These are phyloP conservation scores for Formica selysi DNA, from an alignment of 1,140 invertebrate species.

Conservation along the genomic window DNA sequence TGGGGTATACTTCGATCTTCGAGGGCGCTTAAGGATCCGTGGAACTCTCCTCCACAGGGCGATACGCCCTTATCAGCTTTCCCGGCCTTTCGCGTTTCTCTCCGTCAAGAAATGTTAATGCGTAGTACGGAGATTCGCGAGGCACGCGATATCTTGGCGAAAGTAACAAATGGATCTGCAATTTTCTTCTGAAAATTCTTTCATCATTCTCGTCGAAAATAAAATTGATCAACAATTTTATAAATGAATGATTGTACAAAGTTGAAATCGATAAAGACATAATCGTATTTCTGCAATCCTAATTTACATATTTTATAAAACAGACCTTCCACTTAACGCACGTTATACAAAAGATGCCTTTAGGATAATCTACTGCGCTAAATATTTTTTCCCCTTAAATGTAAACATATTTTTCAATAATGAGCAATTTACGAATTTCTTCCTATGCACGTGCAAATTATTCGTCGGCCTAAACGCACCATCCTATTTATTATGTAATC, in stretches of 20 bases:
- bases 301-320: neutral
- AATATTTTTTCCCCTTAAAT: neutral
- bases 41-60: neutral
- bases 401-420: neutral
- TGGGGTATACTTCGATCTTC: constrained; percentile 12
- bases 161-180: constrained; percentile 45
- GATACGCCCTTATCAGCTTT: constrained; percentile 41
- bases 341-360: neutral
- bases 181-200: constrained; percentile 8
- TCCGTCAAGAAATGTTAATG: constrained; percentile 46
- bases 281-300: constrained; percentile 3
- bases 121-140: constrained; percentile 5
- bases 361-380: neutral
- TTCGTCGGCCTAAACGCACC: neutral
- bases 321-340: neutral
- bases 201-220: constrained; percentile 10
- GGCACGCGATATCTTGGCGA: constrained; percentile 45
- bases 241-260: neutral
- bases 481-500: constrained; percentile 31
- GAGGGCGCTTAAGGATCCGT: constrained; percentile 17
- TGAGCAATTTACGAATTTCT: constrained; percentile 17
- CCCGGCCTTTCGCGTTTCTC: constrained; percentile 11
- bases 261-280: neutral
- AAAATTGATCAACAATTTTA: constrained; percentile 6
- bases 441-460: neutral